Percentiles rank a stretch among this genome's conserved stretches.
phyloP scores from a whole-genome alignment of 2,888 invertebrate genomes.

The Oeneis ivallda region DNA sequence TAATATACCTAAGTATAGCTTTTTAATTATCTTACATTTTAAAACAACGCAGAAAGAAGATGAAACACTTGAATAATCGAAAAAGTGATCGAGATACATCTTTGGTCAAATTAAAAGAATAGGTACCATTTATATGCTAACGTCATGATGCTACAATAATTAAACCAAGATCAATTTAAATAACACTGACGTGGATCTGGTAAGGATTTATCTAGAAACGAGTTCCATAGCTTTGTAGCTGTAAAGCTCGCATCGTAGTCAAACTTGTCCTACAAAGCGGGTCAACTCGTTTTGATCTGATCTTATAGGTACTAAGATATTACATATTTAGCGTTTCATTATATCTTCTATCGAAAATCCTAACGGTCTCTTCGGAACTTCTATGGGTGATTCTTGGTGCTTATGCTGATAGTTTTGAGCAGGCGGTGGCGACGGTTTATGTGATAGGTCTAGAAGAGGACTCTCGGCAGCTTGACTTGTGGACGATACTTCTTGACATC shows the following conservation, averaged over 20 bases:
- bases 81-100: conserved; percentile 40
- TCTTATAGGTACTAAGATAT: conserved; percentile 26
- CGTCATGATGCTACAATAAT: background rate
- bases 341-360: conserved; percentile 95
- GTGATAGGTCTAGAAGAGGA: conserved; percentile 81
- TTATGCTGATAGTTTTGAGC: conserved; percentile 56
- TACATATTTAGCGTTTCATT: conserved; percentile 87
- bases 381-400: conserved; percentile 65
- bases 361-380: conserved; percentile 74
- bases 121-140: conserved; percentile 18
- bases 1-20: too few relatives aligned
- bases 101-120: conserved; percentile 37
- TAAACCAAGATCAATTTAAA: conserved; percentile 7
- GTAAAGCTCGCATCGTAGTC: conserved; percentile 34
- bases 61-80: conserved; percentile 12
- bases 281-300: conserved; percentile 39
- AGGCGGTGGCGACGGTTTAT: conserved; percentile 70
- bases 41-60: background rate
- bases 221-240: conserved; percentile 35
- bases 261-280: conserved; percentile 36
- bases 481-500: conserved; percentile 78
- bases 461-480: conserved; percentile 74
- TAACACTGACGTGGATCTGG: conserved; percentile 26
- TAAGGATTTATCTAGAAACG: conserved; percentile 29
- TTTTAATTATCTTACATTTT: background rate